Conservation (phyloP, 2,113 vertebrate species). For the Anoura caudifer region DNA sequence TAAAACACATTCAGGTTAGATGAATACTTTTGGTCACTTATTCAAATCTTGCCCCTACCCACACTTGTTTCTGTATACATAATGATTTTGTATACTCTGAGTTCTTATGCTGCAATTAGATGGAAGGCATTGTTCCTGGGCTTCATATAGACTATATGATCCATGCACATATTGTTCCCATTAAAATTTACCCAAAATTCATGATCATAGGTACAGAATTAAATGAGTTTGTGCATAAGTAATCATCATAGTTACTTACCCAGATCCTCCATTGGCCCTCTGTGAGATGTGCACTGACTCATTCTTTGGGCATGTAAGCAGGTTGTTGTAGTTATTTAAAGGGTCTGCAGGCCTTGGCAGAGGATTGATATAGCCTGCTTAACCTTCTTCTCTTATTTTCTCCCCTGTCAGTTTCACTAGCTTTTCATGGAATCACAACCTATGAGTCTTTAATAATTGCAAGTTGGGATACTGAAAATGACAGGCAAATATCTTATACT, state of each 20-base stretch:
- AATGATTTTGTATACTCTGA: not conserved
- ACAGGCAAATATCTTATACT: not conserved
- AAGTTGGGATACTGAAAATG: not conserved
- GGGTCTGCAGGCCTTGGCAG: not conserved
- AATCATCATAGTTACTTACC: not conserved
- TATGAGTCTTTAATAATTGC: not conserved
- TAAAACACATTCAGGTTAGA: not conserved
- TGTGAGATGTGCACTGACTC: not conserved
- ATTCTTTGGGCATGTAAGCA: too few relatives aligned
- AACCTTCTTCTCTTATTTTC: not conserved
- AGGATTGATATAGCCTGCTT: not conserved
- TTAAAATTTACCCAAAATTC: not conserved
- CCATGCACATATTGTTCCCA: fast-evolving
- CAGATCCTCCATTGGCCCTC: not conserved
- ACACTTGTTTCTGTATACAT: not conserved
- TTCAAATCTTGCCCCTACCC: not conserved
- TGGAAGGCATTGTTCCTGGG: too few relatives aligned
- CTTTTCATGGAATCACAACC: not conserved
- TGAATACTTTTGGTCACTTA: not conserved
- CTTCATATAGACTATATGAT: not conserved
- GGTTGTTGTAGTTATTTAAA: not conserved
- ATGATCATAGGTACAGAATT: not conserved
- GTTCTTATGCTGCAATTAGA: not conserved
- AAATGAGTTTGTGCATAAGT: not conserved
- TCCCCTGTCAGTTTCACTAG: not conserved